phyloP scores from a whole-genome alignment of 2,888 invertebrate species.

The Lomographa bimaculata region DNA sequence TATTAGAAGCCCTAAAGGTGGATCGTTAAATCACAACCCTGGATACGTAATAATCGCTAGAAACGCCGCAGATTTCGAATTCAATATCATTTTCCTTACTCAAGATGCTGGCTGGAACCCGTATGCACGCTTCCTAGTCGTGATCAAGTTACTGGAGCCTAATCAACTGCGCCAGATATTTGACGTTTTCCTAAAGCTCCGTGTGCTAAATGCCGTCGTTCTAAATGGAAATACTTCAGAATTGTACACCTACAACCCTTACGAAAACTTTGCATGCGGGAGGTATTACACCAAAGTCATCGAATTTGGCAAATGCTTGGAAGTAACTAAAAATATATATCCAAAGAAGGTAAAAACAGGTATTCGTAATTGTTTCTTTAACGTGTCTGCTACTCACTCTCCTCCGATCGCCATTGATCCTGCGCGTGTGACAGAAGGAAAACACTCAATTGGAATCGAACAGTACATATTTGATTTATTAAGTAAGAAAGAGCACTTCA shows the following conservation, averaged over 20 bases:
- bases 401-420: conserved; percentile 52
- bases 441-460: conserved; percentile 37
- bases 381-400: conserved; percentile 44
- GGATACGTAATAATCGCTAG: conserved; percentile 42
- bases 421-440: conserved; percentile 1
- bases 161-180: conserved; percentile 43
- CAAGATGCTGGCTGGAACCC: conserved; percentile 52
- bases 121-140: conserved; percentile 43
- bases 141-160: conserved; percentile 35
- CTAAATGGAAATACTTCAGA: conserved; percentile 44
- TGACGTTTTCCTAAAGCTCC: conserved; percentile 41
- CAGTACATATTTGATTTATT: conserved; percentile 46
- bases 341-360: conserved; percentile 45
- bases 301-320: conserved; percentile 47
- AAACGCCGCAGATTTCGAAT: conserved; percentile 31
- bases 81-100: conserved; percentile 30
- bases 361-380: conserved; percentile 53
- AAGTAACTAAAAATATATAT: conserved; percentile 35
- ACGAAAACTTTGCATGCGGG: conserved; percentile 59
- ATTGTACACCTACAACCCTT: conserved; percentile 59
- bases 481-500: conserved; percentile 46
- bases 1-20: background rate
- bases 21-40: background rate
- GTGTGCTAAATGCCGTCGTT: conserved; percentile 45
- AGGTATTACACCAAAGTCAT: conserved; percentile 48